Evolutionary conservation across 2,888 invertebrate species (phyloP), one percentile per base, ranked within the genome.

Genomic region (Cryptocheilus praepositus): DNA sequence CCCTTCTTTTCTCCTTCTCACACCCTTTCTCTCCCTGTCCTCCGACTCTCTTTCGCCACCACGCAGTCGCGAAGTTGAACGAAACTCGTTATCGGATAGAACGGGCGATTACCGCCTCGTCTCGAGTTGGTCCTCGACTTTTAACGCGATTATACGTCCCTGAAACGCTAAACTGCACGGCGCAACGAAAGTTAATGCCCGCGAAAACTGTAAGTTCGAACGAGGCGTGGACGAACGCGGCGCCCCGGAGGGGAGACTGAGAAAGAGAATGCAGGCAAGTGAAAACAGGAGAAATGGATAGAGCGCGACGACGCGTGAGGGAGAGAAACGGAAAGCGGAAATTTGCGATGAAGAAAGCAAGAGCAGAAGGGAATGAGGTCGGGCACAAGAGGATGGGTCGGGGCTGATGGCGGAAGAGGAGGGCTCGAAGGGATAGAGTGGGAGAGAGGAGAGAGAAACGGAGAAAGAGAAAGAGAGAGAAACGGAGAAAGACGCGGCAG

Each of bases 11-110:
- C 36, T 36, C 36, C 62, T 69, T 70, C 66, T 44, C 76, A 67
- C 70, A 67, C 67, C 52, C 55, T 45, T 56, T 57, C 71, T 74
- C 79, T 65, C 73, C 68, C 58, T 45, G 7, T 11, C 36, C 36
- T 11, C 8, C 36, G 36, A 36, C 11, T 11, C 36, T 11, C 36
- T 36, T 36, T 36, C 36, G 36, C 18, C 52, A 65, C 60, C 56
- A 71, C 62, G 71, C 76, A 75, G 76, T 75, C 65, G 70, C 62
- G 55, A 79, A 81, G 80, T 82, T 82, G 68, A 65, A 70, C 73
- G 72, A 77, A 82, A 81, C 71, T 81, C 79, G 80, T 82, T 82
- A 82, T 82, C 78, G 77, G 77, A 82, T 80, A 79, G 77, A 77
- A 81, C 79, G 77, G 76, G 66, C 79, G 82, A 82, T 82, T 82